Percentiles rank a stretch among this genome's conserved stretches.
phyloP scores from a whole-genome alignment of 2,113 vertebrate genomes.

The Nansenia antarctica region DNA sequence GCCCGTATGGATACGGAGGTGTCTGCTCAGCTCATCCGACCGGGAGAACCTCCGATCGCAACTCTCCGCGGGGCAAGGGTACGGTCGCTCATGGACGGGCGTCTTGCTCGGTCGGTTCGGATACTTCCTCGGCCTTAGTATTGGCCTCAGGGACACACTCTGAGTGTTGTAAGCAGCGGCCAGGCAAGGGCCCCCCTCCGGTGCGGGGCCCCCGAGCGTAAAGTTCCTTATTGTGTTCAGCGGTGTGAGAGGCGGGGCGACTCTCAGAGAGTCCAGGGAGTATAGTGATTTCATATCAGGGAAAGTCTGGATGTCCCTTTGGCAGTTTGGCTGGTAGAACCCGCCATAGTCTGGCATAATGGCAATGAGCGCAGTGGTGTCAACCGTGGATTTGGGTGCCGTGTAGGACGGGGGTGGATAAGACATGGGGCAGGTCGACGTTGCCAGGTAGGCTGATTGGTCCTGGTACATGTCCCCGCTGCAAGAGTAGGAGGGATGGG shows the following conservation, averaged over 20 bases:
- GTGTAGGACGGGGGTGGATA: conserved; percentile 83
- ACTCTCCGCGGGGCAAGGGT: conserved; percentile 90
- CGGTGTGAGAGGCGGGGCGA: conserved; percentile 88
- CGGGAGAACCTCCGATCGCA: conserved; percentile 93
- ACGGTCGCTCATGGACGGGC: conserved; percentile 90
- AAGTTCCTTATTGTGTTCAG: conserved; percentile 94
- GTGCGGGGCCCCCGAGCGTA: conserved; percentile 77
- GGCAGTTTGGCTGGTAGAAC: conserved; percentile 86
- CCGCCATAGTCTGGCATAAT: conserved; percentile 87
- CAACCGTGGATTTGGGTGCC: conserved; percentile 78
- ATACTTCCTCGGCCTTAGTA: conserved; percentile 87
- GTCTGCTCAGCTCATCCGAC: conserved; percentile 90
- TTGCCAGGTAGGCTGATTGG: conserved; percentile 78
- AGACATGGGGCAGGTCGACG: conserved; percentile 77
- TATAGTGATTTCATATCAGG: conserved; percentile 88
- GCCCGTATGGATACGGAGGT: conserved; percentile 93
- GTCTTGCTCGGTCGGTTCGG: conserved; percentile 95
- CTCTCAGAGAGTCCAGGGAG: conserved; percentile 82
- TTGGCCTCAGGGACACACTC: conserved; percentile 84
- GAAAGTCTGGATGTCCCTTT: conserved; percentile 81
- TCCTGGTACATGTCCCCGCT: conserved; percentile 87
- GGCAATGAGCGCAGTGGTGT: conserved; percentile 81
- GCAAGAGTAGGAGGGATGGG: conserved; percentile 79
- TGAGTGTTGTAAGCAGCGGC: conserved; percentile 76
- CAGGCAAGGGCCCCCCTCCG: conserved; percentile 66